phyloP scores from a whole-genome alignment of 2,113 vertebrate genomes.

The Neoarius graeffei region DNA sequence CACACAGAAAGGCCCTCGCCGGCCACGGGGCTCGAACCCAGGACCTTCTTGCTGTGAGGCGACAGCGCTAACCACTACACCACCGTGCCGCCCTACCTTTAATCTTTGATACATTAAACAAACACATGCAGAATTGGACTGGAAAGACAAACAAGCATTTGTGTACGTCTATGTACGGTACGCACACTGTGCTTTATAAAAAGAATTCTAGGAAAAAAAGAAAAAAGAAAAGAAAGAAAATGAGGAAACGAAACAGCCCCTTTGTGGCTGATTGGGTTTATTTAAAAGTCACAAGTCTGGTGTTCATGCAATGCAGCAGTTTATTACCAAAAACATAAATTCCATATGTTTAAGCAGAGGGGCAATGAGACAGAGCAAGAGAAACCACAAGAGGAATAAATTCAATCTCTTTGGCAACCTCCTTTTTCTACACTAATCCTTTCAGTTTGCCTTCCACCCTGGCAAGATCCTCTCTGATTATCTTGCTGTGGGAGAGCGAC shows the following conservation, averaged over 20 bases:
- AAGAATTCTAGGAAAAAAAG: no score
- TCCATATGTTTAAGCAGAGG: conserved; percentile 6
- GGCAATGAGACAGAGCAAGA: conserved; percentile 3
- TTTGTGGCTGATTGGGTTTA: conserved; percentile 24
- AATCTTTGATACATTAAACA: neutral
- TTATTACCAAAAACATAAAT: neutral
- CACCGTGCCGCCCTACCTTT: no score
- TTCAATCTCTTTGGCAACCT: conserved; percentile 25
- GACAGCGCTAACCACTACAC: no score
- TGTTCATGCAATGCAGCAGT: conserved; percentile 15
- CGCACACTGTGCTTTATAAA: neutral
- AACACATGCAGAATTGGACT: neutral
- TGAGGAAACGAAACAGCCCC: conserved; percentile 25
- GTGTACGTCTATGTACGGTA: neutral
- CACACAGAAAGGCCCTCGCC: no score
- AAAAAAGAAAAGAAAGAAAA: neutral
- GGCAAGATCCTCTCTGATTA: conserved; percentile 37
- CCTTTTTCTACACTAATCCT: neutral
- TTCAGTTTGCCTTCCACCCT: neutral
- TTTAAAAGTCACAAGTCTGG: conserved; percentile 5
- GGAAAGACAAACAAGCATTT: neutral
- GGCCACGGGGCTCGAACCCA: no score
- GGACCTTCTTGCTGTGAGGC: no score
- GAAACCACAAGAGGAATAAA: conserved; percentile 8
- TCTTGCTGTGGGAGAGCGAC: conserved; percentile 40